Evolutionary conservation across 2,113 vertebrate genomes (phyloP).

Genomic region (Alethe castanea): DNA sequence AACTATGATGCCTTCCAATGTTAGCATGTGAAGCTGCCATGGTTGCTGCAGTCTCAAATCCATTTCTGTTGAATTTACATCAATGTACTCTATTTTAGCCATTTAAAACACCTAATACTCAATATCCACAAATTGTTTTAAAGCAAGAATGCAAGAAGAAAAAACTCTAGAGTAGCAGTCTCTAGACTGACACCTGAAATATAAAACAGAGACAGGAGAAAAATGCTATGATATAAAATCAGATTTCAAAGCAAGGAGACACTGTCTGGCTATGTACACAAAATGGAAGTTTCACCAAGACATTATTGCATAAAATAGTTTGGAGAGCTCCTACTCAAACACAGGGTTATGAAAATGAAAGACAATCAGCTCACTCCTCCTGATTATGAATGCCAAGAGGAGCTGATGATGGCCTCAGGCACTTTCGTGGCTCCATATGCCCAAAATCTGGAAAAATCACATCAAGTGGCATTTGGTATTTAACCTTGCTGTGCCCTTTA

Average conservation of each 20-base stretch:
- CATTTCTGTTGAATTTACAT: neutral
- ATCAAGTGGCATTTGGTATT: neutral
- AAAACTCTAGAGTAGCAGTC: neutral
- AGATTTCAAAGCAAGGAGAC: neutral
- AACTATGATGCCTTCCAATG: neutral
- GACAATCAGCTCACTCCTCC: neutral
- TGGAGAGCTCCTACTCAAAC: neutral
- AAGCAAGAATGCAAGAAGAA: neutral
- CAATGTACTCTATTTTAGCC: neutral
- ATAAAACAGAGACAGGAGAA: neutral
- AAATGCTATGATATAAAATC: neutral
- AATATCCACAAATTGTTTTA: neutral
- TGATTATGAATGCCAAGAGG: neutral
- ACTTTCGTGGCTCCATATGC: neutral
- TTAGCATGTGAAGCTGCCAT: neutral
- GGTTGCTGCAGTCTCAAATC: neutral
- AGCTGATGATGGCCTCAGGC: neutral
- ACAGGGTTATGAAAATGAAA: neutral
- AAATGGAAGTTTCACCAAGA: neutral
- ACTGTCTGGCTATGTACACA: neutral
- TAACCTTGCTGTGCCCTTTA: neutral
- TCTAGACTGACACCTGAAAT: neutral
- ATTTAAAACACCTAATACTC: neutral
- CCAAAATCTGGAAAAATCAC: conserved; percentile 1
- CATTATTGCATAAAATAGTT: neutral